Evolutionary conservation across 37 sponge, comb jelly and placozoan genomes (phyloP).

Genomic region (Diacarnus erythraeanus): DNA sequence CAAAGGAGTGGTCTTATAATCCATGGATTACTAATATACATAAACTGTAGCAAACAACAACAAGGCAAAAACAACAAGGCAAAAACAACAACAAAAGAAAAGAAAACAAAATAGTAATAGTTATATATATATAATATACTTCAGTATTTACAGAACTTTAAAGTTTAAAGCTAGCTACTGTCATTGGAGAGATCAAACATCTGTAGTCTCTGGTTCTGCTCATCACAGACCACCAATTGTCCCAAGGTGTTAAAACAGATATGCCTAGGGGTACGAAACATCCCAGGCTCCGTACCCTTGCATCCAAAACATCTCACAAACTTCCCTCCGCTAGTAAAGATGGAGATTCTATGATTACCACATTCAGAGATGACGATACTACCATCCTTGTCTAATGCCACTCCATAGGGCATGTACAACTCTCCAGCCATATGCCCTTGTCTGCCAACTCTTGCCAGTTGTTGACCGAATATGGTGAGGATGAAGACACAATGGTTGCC

Average conservation of each 20-base stretch:
- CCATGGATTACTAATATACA: too few species aligned
- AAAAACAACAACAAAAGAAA: neutral
- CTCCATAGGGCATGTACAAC: constrained; percentile 27
- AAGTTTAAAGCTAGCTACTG: neutral
- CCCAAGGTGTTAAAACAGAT: constrained; percentile 19
- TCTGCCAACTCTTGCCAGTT: constrained; percentile 8
- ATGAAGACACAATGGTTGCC: constrained; percentile 37
- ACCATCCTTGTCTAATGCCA: constrained; percentile 40
- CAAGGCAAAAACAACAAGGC: too few species aligned
- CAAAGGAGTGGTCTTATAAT: too few species aligned
- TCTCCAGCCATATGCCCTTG: constrained; percentile 31
- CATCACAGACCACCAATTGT: constrained; percentile 40
- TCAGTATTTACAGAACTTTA: neutral
- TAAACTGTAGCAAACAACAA: too few species aligned
- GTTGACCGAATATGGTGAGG: constrained; percentile 17
- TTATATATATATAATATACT: neutral
- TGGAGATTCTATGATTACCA: constrained; percentile 54
- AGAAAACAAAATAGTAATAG: neutral
- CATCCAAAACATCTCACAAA: constrained; percentile 43
- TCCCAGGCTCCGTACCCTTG: constrained; percentile 40
- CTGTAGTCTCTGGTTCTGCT: constrained; percentile 44
- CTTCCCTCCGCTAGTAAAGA: constrained; percentile 25
- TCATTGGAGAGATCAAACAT: constrained; percentile 17
- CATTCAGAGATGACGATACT: constrained; percentile 38
- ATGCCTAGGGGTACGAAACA: constrained; percentile 38